Percentiles rank a stretch among this genome's conserved stretches.
phyloP scores from a whole-genome alignment of 2,888 invertebrate genomes.

The Meliscaeva auricollis region DNA sequence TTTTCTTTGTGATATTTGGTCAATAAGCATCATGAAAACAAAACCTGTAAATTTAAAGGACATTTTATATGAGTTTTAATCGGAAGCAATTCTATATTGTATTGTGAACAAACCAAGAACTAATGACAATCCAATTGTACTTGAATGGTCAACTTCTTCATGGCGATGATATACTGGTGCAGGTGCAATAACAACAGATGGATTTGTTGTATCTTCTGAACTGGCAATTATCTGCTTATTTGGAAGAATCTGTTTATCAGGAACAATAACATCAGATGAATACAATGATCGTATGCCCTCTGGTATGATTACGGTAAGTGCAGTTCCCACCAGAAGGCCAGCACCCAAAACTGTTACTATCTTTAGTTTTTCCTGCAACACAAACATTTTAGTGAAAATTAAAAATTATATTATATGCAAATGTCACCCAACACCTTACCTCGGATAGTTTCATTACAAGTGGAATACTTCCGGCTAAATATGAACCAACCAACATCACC shows the following conservation, averaged over 20 bases:
- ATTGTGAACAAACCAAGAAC: slow-evolving; percentile 88
- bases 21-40: slow-evolving; percentile 98
- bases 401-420: background rate
- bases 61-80: too few species aligned
- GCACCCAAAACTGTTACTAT: slow-evolving; percentile 98
- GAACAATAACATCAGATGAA: slow-evolving; percentile 72
- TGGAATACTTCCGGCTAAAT: slow-evolving; percentile 97
- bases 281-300: slow-evolving; percentile 97
- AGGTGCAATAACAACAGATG: slow-evolving; percentile 20
- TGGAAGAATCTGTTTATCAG: background rate
- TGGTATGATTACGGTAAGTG: slow-evolving; percentile 98
- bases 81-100: too few species aligned
- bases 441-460: slow-evolving; percentile 97
- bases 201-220: slow-evolving; percentile 20
- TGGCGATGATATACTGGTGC: slow-evolving; percentile 80
- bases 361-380: slow-evolving; percentile 93
- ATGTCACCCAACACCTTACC: slow-evolving; percentile 85
- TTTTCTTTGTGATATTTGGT: slow-evolving; percentile 89
- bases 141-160: slow-evolving; percentile 80
- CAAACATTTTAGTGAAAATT: too few species aligned
- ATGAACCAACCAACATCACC: slow-evolving; percentile 98
- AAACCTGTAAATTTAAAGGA: slow-evolving; percentile 87
- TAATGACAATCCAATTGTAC: slow-evolving; percentile 93
- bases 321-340: slow-evolving; percentile 98
- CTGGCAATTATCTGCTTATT: slow-evolving; percentile 28